Base-by-base conservation (phyloP, 2,888 invertebrate genomes). In the Melangyna quadrimaculata region DNA sequence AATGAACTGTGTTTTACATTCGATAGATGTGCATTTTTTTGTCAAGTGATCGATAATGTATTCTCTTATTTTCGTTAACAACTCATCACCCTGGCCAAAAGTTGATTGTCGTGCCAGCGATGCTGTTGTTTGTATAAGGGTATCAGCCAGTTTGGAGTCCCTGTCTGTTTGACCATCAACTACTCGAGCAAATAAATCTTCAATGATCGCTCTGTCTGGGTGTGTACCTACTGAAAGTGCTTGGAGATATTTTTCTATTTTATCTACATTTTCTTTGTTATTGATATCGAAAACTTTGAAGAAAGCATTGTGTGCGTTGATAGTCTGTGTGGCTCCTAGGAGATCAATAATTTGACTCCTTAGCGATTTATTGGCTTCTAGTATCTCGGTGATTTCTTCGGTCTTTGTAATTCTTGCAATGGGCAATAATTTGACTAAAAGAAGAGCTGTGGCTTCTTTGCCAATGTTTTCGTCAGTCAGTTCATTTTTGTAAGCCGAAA, bases 241-340 rank as follows among this genome's bases (percentile, higher is more conserved):
- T 94, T 96, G 95, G 1, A 97, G 92, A 90, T 96, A 97, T 78
- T 96, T 93, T 89, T 97, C 97, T 0, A 94, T 93, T 35, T 94
- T 91, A 19, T 94, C 94, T n/a, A 93, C 91, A 78, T 93, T 89
- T 0, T 90, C 83, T 14, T 93, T 93, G 65, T 91, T 90, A 12
- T 93, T 92, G 72, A 94, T 93, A 67, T 94, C 92, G 8, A 96
- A 92, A 35, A 94, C 92, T 86, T 94, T 94, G 92, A 95, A 94
- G 2, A 95, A 94, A 3, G 96, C 96, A 87, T 94, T 93, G 90
- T 96, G 95, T 0, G 95, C 93, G 3, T 94, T 93, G 4, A 92
- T 89, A 0, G 96, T 96, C 89, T 96, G 96, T 0, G 95, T 93
- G 0, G 95, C 95, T 0, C 95, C 96, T 32, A 95, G 91, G 2